Evolutionary conservation across 2,888 invertebrate species (phyloP).

Genomic region (Lamellibrachia satsuma): DNA sequence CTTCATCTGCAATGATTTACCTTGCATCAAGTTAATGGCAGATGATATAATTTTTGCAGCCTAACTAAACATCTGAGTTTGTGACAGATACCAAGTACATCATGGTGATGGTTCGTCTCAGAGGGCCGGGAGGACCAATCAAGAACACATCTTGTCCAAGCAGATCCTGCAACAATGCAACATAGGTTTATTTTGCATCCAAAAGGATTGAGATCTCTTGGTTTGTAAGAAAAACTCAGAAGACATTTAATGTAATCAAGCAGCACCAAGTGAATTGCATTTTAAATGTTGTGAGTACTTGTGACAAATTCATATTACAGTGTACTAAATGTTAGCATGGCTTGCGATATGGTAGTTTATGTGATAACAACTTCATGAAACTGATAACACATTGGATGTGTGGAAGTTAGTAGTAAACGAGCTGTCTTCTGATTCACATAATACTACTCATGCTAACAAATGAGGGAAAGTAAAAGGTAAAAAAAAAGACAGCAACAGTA

Average conservation of each 20-base stretch:
- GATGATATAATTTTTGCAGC: background rate
- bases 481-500: background rate
- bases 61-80: background rate
- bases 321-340: too few species aligned
- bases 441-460: background rate
- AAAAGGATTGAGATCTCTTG: background rate
- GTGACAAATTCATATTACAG: background rate
- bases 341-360: background rate
- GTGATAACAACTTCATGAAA: background rate
- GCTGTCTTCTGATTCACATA: background rate
- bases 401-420: background rate
- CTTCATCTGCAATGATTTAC: background rate
- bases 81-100: slow-evolving; percentile 75
- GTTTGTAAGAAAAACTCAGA: background rate
- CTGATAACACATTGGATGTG: background rate
- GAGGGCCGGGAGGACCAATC: slow-evolving; percentile 88
- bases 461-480: background rate
- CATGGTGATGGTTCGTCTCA: slow-evolving; percentile 83
- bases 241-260: background rate
- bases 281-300: background rate
- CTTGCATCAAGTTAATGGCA: background rate
- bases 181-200: background rate
- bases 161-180: slow-evolving; percentile 68
- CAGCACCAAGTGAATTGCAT: background rate
- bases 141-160: slow-evolving; percentile 95